phyloP scores from a whole-genome alignment of 2,797 vertebrate genomes.

The Amazonetta brasiliensis region DNA sequence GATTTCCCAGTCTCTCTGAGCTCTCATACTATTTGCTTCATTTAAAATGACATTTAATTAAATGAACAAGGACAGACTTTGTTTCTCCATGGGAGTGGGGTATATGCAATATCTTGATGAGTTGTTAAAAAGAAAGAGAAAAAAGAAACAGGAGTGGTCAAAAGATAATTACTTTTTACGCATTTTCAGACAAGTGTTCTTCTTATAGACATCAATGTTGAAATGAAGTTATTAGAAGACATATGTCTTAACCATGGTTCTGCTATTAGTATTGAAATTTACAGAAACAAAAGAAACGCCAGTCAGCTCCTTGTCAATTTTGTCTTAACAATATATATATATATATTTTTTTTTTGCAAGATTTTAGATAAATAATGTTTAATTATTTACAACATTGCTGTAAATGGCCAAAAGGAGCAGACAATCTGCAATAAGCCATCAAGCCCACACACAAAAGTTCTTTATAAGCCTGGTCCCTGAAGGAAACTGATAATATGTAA shows the following conservation, averaged over 20 bases:
- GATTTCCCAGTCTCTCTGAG: constrained; percentile 7
- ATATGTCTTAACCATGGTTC: constrained; percentile 3
- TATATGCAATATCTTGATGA: constrained; percentile 13
- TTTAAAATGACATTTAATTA: constrained; percentile 78
- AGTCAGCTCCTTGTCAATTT: neutral
- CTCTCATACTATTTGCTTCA: constrained; percentile 52
- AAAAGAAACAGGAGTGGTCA: constrained; percentile 15
- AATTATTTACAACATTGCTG: neutral
- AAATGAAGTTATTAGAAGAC: neutral
- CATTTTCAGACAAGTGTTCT: constrained; percentile 11
- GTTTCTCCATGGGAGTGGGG: constrained; percentile 5
- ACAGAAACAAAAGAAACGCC: neutral
- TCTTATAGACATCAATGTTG: neutral
- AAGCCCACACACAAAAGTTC: neutral
- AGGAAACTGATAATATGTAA: neutral
- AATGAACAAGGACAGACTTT: constrained; percentile 68
- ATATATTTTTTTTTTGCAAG: neutral
- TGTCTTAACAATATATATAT: neutral
- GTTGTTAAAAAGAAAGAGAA: neutral
- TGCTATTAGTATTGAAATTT: neutral
- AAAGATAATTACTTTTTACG: constrained; percentile 50
- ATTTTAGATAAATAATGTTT: neutral
- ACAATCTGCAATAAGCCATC: neutral
- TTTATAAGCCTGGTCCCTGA: neutral
- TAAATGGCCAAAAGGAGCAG: neutral